Evolutionary conservation across 2,888 invertebrate genomes (phyloP), one percentile per base, ranked within the genome.

Genomic region (Latrodectus elegans): DNA sequence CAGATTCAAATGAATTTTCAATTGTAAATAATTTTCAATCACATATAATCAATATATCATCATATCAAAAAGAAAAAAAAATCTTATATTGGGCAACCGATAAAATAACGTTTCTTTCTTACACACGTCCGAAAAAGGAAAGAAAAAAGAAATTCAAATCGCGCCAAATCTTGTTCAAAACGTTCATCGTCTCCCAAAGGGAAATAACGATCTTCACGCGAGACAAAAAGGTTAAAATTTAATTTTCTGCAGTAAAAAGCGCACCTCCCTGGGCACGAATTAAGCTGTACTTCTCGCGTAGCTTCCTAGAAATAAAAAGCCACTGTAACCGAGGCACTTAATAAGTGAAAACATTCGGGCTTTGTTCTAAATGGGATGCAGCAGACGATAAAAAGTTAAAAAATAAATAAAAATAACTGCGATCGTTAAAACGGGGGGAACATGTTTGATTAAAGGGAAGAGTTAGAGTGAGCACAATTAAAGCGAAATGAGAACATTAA

Each of bases 201-300:
- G 49, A 64, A 72, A 17, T 68, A 60, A 75, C 74, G 82, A 82
- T 82, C 82, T 75, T 75, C 68, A 68, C 68, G 68, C 55, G 73
- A 75, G 82, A 82, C 75, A 82, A 82, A 38, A 82, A 82, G 82
- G 82, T 82, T 82, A 70, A 82, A 82, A 82, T 82, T 82, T 75
- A 82, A 82, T 82, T 82, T 82, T 82, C 67, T 17, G 22, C 15
- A 22, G 51, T 55, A 72, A 67, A 71, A 49, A 67, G 38, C 74
- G 26, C 74, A 53, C 70, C 52, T 82, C 82, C 82, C 75, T 49
- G 53, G 68, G 49, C 75, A 51, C 55, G 75, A 82, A 82, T 75
- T 82, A 82, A 82, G 82, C 55, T 64, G 80, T 80, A 49, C 80
- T 80, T 80, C 70, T 17, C 71, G 52, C 68, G 38, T 38, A 22